These are phyloP conservation scores for Ifrita kowaldi DNA, from an alignment of 2,113 vertebrate species.

Conservation along the genomic window DNA sequence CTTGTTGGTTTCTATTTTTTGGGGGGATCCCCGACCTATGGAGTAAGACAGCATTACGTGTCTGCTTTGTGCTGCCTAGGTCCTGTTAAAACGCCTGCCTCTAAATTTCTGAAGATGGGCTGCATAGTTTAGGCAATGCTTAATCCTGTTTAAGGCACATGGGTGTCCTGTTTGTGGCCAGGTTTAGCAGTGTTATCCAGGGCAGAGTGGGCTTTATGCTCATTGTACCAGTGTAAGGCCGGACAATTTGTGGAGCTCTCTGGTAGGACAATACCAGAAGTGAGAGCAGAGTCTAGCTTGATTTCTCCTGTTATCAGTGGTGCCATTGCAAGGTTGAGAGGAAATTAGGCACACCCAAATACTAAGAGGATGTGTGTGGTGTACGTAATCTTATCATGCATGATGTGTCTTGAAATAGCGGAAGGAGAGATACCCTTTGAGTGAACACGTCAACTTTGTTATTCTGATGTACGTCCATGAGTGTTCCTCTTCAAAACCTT, in stretches of 20 bases:
- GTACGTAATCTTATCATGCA: not conserved
- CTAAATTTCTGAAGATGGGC: not conserved
- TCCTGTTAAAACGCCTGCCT: not conserved
- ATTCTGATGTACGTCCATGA: not conserved
- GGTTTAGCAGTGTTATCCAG: not conserved
- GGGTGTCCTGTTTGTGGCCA: not conserved
- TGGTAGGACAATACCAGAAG: not conserved
- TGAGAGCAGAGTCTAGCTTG: not conserved
- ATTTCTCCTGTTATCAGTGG: not conserved
- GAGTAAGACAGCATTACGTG: not conserved
- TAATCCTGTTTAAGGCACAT: not conserved
- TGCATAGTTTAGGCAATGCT: not conserved
- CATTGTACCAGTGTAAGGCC: not conserved
- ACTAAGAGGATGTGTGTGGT: not conserved
- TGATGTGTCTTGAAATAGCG: not conserved
- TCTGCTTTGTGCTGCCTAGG: not conserved
- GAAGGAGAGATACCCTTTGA: not conserved
- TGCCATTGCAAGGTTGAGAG: not conserved
- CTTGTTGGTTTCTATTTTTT: not conserved
- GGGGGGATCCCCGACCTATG: not conserved
- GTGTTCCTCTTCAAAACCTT: not conserved
- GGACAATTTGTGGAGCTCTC: not conserved
- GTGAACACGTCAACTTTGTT: not conserved
- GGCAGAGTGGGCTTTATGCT: not conserved
- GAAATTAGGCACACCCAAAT: not conserved